Conservation (phyloP, 1,140 invertebrate genomes). For the Sesamia nonagrioides region DNA sequence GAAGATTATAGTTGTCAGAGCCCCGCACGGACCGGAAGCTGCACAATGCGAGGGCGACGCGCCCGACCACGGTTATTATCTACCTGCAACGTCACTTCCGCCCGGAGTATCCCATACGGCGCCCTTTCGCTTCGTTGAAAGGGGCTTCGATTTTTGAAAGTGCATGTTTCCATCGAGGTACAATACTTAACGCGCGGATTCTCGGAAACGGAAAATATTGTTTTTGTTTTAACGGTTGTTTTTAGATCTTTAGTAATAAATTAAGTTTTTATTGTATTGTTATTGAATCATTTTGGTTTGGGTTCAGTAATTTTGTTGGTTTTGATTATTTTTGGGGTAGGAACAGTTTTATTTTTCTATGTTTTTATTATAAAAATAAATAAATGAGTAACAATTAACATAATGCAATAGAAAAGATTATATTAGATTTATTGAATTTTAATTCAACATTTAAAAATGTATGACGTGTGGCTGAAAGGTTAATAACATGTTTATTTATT, state of each 20-base stretch:
- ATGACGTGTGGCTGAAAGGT: too few relatives aligned
- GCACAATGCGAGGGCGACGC: constrained; percentile 70
- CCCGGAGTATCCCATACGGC: constrained; percentile 43
- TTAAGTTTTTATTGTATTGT: background rate
- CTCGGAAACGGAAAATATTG: constrained; percentile 10
- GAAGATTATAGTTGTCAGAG: constrained; percentile 77
- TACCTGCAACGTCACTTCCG: constrained; percentile 83
- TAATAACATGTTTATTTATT: too few relatives aligned
- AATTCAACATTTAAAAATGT: too few relatives aligned
- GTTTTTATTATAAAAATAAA: too few relatives aligned
- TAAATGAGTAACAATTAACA: too few relatives aligned
- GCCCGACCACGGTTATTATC: constrained; percentile 75
- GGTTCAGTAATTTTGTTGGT: background rate
- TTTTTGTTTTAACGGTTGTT: constrained; percentile 34
- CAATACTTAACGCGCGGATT: constrained; percentile 39
- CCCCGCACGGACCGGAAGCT: constrained; percentile 75
- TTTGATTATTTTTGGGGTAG: background rate
- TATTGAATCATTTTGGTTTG: constrained; percentile 3
- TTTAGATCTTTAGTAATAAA: constrained; percentile 12
- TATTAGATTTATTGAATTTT: too few relatives aligned
- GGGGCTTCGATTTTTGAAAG: constrained; percentile 51
- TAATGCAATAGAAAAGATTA: too few relatives aligned
- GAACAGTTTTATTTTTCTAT: background rate
- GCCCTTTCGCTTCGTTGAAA: constrained; percentile 27
- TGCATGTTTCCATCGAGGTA: constrained; percentile 40